Conservation (phyloP, 1,140 invertebrate species). For the Xylocopa sonorina region DNA sequence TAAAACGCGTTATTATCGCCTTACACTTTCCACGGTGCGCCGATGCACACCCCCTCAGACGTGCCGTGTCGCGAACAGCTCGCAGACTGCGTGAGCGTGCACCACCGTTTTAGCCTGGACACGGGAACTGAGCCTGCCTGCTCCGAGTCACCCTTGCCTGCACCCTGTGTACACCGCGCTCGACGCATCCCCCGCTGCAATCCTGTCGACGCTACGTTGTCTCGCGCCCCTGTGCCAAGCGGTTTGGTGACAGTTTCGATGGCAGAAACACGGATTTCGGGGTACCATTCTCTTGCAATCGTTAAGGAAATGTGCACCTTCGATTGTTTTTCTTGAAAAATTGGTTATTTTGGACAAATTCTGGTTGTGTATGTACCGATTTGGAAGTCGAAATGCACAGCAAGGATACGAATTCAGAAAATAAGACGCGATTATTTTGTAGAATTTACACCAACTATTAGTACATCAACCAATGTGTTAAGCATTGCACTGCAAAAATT, state of each 20-base stretch:
- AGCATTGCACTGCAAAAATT: too few relatives aligned
- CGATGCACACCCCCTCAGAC: slow-evolving; percentile 27
- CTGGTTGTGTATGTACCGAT: too few relatives aligned
- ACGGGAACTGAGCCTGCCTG: slow-evolving; percentile 29
- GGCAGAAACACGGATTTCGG: neutral
- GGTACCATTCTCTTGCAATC: neutral
- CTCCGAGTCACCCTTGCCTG: neutral
- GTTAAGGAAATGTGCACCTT: neutral
- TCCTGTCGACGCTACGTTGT: slow-evolving; percentile 23
- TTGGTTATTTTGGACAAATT: too few relatives aligned
- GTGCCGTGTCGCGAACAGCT: slow-evolving; percentile 12
- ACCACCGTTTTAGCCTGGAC: slow-evolving; percentile 7
- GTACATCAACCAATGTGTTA: too few relatives aligned
- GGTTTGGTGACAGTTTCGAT: neutral
- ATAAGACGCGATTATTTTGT: too few relatives aligned
- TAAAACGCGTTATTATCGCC: slow-evolving; percentile 68
- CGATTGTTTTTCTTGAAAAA: too few relatives aligned
- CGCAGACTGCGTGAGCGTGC: neutral
- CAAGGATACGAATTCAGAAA: too few relatives aligned
- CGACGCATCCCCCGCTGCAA: slow-evolving; percentile 6
- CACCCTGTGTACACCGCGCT: neutral
- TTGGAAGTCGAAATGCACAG: too few relatives aligned
- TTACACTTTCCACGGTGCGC: slow-evolving; percentile 58
- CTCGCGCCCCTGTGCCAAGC: slow-evolving; percentile 17
- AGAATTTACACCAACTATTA: too few relatives aligned